phyloP scores from a whole-genome alignment of 2,888 invertebrate species.

The Pristionchus entomophagus region DNA sequence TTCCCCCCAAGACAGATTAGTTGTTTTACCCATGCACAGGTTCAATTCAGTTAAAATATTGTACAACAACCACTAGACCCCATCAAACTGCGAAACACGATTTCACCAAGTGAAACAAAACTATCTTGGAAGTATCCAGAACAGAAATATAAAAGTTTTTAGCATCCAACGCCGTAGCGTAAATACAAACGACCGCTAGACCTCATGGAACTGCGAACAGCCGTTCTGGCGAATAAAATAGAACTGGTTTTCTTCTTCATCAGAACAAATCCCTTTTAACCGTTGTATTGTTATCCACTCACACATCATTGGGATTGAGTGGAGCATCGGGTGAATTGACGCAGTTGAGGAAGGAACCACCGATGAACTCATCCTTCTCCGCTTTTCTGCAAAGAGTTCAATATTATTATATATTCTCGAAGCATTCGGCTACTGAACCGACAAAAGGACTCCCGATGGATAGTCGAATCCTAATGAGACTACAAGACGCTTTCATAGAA shows the following conservation, averaged over 20 bases:
- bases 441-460: neutral
- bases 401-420: neutral
- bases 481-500: too few species aligned
- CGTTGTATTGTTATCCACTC: neutral
- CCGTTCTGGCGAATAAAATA: too few species aligned
- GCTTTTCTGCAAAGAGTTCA: constrained; percentile 82
- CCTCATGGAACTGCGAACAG: neutral
- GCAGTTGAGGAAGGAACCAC: constrained; percentile 91
- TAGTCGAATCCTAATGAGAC: neutral
- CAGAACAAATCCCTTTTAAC: too few species aligned
- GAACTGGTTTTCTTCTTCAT: too few species aligned
- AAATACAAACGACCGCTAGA: neutral
- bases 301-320: constrained; percentile 46
- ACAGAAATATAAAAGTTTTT: neutral
- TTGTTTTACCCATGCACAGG: too few species aligned
- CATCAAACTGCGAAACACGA: neutral
- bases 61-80: neutral
- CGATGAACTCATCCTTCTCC: constrained; percentile 91
- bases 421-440: neutral
- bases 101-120: neutral
- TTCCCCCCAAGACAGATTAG: neutral
- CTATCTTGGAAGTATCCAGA: too few species aligned
- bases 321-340: constrained; percentile 86
- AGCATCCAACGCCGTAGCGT: neutral
- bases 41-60: neutral